Evolutionary conservation across 2,888 invertebrate species (phyloP).

Genomic region (Carabus problematicus): DNA sequence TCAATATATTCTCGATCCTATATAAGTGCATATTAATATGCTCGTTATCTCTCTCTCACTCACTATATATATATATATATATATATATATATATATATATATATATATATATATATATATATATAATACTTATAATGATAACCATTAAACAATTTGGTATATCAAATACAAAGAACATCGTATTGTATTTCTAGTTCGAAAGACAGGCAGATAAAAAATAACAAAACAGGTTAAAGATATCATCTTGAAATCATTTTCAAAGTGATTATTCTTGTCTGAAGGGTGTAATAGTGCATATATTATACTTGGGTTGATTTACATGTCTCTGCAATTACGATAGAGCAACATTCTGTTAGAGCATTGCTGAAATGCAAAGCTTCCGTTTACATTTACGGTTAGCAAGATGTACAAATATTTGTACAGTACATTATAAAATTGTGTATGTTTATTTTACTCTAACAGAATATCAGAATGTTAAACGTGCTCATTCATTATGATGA

Average conservation of each 20-base stretch:
- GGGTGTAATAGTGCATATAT: slow-evolving; percentile 25
- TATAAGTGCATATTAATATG: slow-evolving; percentile 15
- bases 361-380: slow-evolving; percentile 15
- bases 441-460: slow-evolving; percentile 54
- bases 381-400: slow-evolving; percentile 44
- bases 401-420: slow-evolving; percentile 58
- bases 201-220: too few relatives aligned
- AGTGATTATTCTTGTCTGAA: slow-evolving; percentile 33
- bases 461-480: slow-evolving; percentile 60
- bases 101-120: neutral
- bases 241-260: slow-evolving; percentile 27
- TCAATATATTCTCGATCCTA: slow-evolving; percentile 18
- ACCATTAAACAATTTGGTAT: neutral
- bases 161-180: neutral
- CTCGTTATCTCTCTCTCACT: slow-evolving; percentile 27
- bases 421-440: slow-evolving; percentile 55
- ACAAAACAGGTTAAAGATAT: slow-evolving; percentile 1
- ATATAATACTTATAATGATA: neutral
- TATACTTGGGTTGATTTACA: slow-evolving; percentile 29
- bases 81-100: slow-evolving; percentile 8
- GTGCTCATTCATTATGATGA: slow-evolving; percentile 59
- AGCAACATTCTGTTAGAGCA: neutral
- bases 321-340: slow-evolving; percentile 27
- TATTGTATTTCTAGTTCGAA: too few relatives aligned
- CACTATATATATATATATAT: neutral